Conservation (phyloP, 1,140 invertebrate species). For the Formica selysi region DNA sequence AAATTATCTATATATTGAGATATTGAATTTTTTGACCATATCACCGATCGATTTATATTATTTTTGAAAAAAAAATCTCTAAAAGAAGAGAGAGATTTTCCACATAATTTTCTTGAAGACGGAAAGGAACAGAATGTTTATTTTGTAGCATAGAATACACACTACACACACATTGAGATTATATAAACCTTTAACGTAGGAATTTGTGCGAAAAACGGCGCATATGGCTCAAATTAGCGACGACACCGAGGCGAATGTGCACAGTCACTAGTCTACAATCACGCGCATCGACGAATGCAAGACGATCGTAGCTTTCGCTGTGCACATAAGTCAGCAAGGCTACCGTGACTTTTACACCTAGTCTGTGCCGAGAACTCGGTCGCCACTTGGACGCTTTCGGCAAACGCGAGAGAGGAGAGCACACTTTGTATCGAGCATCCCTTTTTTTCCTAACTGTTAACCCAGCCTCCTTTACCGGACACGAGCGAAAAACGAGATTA, state of each 20-base stretch:
- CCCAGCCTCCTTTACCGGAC: constrained; percentile 70
- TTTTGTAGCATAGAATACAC: neutral
- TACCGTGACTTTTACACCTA: constrained; percentile 73
- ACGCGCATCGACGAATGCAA: neutral
- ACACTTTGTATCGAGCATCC: constrained; percentile 33
- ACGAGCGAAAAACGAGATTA: constrained; percentile 42
- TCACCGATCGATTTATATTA: neutral
- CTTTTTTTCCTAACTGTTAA: constrained; percentile 69
- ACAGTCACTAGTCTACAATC: constrained; percentile 15
- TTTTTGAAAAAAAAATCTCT: too few relatives aligned
- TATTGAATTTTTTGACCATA: too few relatives aligned
- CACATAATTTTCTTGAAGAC: neutral
- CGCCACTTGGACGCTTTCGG: constrained; percentile 69
- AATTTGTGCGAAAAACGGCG: constrained; percentile 27
- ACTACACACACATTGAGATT: neutral
- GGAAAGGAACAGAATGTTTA: neutral
- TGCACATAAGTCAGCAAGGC: constrained; percentile 36
- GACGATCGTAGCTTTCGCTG: constrained; percentile 28
- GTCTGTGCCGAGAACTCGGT: constrained; percentile 76
- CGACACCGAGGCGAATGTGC: constrained; percentile 22
- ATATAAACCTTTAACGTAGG: neutral
- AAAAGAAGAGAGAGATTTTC: too few relatives aligned
- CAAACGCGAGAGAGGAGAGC: constrained; percentile 26
- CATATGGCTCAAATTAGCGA: constrained; percentile 14
- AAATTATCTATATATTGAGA: neutral